phyloP scores from a whole-genome alignment of 2,113 vertebrate species.

The Verasper variegatus region DNA sequence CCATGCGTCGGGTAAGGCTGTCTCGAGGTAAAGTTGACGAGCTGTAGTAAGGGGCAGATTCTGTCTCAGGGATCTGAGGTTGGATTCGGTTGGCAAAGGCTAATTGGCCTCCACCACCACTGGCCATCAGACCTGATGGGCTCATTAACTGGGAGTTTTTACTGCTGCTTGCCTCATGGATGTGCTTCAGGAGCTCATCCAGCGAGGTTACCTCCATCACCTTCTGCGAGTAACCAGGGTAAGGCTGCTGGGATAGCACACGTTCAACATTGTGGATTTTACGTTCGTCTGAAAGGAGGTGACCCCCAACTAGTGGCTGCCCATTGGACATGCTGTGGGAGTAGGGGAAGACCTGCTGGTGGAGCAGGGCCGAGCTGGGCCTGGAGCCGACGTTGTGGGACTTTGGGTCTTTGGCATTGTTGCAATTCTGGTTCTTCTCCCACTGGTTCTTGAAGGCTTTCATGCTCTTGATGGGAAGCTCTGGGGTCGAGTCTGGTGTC shows the following conservation, averaged over 20 bases:
- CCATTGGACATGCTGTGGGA: constrained; percentile 78
- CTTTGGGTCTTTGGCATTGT: constrained; percentile 86
- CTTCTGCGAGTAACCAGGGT: constrained; percentile 83
- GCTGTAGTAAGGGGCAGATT: constrained; percentile 85
- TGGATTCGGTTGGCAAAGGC: constrained; percentile 83
- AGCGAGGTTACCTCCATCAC: constrained; percentile 90
- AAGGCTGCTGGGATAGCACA: constrained; percentile 82
- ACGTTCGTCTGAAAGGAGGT: constrained; percentile 82
- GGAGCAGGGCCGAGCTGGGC: constrained; percentile 75
- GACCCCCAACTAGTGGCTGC: constrained; percentile 66
- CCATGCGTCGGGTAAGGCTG: constrained; percentile 87
- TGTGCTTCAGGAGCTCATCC: constrained; percentile 90
- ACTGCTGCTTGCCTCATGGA: constrained; percentile 83
- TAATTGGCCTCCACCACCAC: constrained; percentile 67
- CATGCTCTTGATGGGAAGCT: constrained; percentile 89
- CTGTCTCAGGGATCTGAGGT: constrained; percentile 83
- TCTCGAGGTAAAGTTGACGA: constrained; percentile 86
- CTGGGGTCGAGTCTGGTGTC: constrained; percentile 91
- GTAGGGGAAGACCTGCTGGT: constrained; percentile 83
- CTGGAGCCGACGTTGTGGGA: constrained; percentile 76
- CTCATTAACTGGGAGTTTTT: constrained; percentile 80
- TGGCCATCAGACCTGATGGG: constrained; percentile 74
- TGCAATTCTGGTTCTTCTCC: constrained; percentile 92
- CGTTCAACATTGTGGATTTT: constrained; percentile 85
- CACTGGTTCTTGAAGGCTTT: constrained; percentile 87